These are phyloP conservation scores for Echiichthys vipera DNA, from an alignment of 2,797 vertebrate species.

Conservation along the genomic window DNA sequence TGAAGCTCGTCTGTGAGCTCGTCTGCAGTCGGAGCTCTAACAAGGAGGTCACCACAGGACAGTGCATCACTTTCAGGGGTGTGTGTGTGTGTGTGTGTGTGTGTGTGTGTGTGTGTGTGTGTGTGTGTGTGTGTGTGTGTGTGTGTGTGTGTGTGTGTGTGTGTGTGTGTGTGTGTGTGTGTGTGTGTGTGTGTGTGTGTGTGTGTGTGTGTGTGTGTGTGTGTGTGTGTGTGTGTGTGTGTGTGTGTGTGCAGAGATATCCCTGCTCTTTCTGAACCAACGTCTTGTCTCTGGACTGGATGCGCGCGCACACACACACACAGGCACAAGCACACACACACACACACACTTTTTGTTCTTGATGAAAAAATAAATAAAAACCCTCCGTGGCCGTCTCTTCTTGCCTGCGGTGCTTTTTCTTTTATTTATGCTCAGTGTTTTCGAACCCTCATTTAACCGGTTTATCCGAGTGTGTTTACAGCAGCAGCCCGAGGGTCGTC, in stretches of 20 bases:
- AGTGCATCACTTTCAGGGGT: slow-evolving; percentile 6
- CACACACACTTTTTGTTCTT: neutral
- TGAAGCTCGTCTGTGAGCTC: no score
- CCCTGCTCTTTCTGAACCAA: neutral
- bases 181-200: slow-evolving; percentile 17
- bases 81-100: no score
- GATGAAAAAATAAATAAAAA: neutral
- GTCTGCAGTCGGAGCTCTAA: no score
- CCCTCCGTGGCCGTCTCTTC: neutral
- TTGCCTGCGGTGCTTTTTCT: slow-evolving; percentile 31
- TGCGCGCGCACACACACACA: no score
- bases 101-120: no score
- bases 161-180: no score
- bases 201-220: slow-evolving; percentile 10
- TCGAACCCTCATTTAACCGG: slow-evolving; percentile 29
- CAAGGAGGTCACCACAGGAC: no score
- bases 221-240: neutral
- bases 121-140: no score
- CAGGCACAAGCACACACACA: neutral
- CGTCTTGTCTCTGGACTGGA: neutral
- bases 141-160: no score
- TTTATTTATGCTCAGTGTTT: slow-evolving; percentile 33
- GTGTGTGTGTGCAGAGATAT: neutral
- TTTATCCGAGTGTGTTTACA: slow-evolving; percentile 17
- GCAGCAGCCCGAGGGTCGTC: slow-evolving; percentile 26